phyloP scores from a whole-genome alignment of 2,113 vertebrate genomes.

The Oreotrochilus melanogaster region DNA sequence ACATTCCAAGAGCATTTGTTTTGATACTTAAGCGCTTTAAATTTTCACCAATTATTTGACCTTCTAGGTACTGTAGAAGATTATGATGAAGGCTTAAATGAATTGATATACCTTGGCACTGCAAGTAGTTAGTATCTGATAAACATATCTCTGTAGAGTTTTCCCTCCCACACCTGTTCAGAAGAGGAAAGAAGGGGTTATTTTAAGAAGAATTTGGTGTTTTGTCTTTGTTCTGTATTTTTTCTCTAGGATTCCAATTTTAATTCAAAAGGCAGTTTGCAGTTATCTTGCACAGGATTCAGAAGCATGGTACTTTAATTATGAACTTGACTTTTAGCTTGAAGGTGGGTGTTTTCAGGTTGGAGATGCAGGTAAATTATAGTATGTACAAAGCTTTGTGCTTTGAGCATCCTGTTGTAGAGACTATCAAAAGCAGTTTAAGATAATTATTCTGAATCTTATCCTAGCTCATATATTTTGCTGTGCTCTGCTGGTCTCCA shows the following conservation, averaged over 20 bases:
- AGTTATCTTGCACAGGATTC: accelerated
- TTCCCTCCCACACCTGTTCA: not conserved
- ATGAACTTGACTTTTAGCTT: not conserved
- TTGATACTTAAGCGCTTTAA: not conserved
- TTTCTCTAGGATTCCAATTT: not conserved
- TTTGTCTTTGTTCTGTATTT: not conserved
- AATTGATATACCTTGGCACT: not conserved
- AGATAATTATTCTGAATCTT: not conserved
- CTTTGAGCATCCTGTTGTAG: not conserved
- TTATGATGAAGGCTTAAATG: not conserved
- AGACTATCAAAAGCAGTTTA: not conserved
- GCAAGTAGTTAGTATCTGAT: not conserved
- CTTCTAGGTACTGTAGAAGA: not conserved
- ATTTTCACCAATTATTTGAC: not conserved
- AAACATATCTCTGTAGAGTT: not conserved
- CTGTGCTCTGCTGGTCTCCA: not conserved
- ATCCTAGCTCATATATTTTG: not conserved
- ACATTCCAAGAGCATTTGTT: constrained; percentile 6
- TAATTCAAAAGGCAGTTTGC: not conserved
- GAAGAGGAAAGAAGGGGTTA: not conserved
- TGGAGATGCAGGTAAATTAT: not conserved
- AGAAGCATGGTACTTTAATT: not conserved
- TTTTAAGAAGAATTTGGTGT: not conserved
- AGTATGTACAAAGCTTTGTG: not conserved
- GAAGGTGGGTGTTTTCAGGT: not conserved